A percentile compares a stretch with the other conserved stretches of the same genome.
phyloP scores from a whole-genome alignment of 2,888 invertebrate species.

The Diarsia mendica region DNA sequence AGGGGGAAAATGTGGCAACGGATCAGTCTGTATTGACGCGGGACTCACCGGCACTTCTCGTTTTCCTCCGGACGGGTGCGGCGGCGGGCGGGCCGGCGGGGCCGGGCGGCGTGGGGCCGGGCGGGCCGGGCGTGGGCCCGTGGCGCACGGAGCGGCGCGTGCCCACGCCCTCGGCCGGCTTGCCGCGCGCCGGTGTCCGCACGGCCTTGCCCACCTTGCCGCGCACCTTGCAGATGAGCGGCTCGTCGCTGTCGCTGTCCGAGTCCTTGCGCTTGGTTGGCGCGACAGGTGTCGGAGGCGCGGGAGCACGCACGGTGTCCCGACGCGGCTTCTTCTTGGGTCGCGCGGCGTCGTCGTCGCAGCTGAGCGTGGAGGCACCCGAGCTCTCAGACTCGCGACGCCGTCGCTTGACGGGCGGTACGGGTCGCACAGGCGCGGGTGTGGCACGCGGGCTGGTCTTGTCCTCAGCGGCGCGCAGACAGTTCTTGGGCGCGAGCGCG shows the following conservation, averaged over 20 bases:
- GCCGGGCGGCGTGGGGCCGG: constrained; percentile 72
- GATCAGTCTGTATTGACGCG: constrained; percentile 35
- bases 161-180: constrained; percentile 86
- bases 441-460: constrained; percentile 78
- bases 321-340: constrained; percentile 84
- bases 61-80: constrained; percentile 90
- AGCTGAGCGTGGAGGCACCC: constrained; percentile 91
- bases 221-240: constrained; percentile 93
- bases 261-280: constrained; percentile 91
- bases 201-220: constrained; percentile 74
- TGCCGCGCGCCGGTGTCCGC: constrained; percentile 60
- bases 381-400: constrained; percentile 95
- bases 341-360: constrained; percentile 87
- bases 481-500: constrained; percentile 61
- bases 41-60: constrained; percentile 92
- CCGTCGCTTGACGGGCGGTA: constrained; percentile 91
- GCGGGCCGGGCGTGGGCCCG: constrained; percentile 78
- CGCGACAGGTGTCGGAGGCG: constrained; percentile 81
- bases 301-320: constrained; percentile 87
- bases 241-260: constrained; percentile 95
- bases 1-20: constrained; percentile 22
- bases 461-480: constrained; percentile 72
- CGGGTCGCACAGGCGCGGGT: constrained; percentile 60
- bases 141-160: constrained; percentile 90
- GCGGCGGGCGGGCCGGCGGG: constrained; percentile 73